Base-by-base conservation (phyloP, 2,113 vertebrate genomes). In the Narcine bancroftii region DNA sequence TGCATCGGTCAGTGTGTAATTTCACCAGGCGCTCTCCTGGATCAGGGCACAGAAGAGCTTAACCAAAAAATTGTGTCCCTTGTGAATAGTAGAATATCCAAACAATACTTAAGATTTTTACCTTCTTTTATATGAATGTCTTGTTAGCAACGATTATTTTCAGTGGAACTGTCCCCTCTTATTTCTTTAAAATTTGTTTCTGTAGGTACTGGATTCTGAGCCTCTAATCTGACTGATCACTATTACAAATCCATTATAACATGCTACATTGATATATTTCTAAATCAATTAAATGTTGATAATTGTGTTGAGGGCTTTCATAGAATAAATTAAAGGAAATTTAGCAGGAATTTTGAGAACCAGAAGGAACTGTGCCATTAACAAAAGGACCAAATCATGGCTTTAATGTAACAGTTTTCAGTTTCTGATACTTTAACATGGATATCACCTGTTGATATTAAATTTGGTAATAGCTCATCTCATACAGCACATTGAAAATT, bases 1-100 rank as follows among this genome's bases (percentile, higher is more conserved):
- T 91, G 89, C 89, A 69, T 91, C 39, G 29, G 89, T 89, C 87
- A 89, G 17, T 66, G 50, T 85, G 36, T 71, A 47, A 71, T 69
- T 69, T 91, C 89, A 69, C 63, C 85, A 89, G 85, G 3, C 63
- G 26, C 60, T 56, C 42, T n/a, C 9, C 42, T 42, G 10, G 63
- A 69, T 71, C 89, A 42, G 89, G 36, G 33, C 26, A 63, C 24
- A 39, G 72, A 75, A 17, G 11, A 75, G 72, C 53, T 15, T 36
- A 21, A 13, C 3, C 39, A 91, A 60, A 91, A 60, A 91, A 3
- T 24, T 39, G 2, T 36, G 36, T 83, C 24, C 79, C 53, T 83
- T 91, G 63, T 91, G 45, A 69, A 47, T 42, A 17, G 36, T 91
- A 45, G 36, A 29, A 26, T 24, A 91, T 45, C 42, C 42, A 19